Conservation (phyloP, 2,113 vertebrate species). For the Naja naja region DNA sequence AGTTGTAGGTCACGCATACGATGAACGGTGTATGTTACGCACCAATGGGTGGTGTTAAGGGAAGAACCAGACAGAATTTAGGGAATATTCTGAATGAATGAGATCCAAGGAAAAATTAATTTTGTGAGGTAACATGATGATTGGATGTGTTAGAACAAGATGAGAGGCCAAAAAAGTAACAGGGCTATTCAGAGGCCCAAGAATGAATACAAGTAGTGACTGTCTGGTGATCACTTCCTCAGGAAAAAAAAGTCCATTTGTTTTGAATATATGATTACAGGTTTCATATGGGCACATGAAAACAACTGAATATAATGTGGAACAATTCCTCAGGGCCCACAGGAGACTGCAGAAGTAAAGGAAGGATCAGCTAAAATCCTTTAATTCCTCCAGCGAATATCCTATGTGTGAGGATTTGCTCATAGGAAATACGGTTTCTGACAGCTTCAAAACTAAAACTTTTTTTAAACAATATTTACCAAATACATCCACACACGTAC, state of each 20-base stretch:
- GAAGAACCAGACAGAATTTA: neutral
- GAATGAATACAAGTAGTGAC: neutral
- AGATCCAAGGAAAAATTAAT: neutral
- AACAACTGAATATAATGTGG: neutral
- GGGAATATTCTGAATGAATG: neutral
- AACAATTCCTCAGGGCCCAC: neutral
- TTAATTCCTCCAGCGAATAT: neutral
- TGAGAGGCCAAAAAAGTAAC: neutral
- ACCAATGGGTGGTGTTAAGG: neutral
- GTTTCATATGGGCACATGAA: neutral
- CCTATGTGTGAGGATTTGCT: neutral
- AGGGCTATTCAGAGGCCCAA: neutral
- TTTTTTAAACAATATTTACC: neutral
- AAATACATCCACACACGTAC: neutral
- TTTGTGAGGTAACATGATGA: neutral
- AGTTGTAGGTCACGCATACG: neutral
- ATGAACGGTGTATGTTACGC: neutral
- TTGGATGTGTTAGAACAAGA: neutral
- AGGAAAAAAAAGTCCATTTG: neutral
- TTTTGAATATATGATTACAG: neutral
- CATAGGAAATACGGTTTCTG: neutral
- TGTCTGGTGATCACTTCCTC: neutral
- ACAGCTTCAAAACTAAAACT: neutral
- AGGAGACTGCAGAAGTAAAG: neutral
- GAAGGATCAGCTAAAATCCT: neutral